Conservation (phyloP, 2,113 vertebrate genomes). For the Indicator maculatus region DNA sequence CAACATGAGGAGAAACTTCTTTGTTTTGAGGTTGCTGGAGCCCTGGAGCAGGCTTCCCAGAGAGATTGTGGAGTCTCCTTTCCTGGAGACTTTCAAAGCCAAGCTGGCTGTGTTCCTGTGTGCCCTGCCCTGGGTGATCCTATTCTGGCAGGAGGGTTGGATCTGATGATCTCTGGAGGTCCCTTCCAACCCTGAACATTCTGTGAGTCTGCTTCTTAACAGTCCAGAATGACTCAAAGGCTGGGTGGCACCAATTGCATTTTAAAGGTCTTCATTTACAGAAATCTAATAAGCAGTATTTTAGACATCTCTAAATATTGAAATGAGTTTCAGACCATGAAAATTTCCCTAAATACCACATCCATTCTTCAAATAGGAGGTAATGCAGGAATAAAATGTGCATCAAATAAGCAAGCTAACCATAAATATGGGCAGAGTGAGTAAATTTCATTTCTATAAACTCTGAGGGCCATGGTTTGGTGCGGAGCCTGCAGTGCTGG, state of each 20-base stretch:
- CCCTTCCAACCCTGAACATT: no score
- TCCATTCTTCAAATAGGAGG: constrained; percentile 49
- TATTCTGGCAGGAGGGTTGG: no score
- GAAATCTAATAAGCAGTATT: constrained; percentile 33
- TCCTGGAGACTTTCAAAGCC: no score
- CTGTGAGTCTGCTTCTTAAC: constrained; percentile 42
- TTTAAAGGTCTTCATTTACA: constrained; percentile 35
- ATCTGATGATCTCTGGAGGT: no score
- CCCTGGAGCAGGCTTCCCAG: no score
- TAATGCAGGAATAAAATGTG: constrained; percentile 70
- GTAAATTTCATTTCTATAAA: constrained; percentile 50
- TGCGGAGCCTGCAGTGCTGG: no score
- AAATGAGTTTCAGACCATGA: constrained; percentile 17
- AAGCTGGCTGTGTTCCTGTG: no score
- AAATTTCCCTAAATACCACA: constrained; percentile 63
- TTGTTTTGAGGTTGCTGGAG: no score
- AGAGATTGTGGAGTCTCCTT: no score
- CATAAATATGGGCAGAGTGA: constrained; percentile 43
- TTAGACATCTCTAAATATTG: constrained; percentile 9
- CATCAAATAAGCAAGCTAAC: constrained; percentile 35
- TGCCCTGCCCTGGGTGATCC: no score
- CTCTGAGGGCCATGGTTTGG: background rate
- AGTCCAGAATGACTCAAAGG: constrained; percentile 39
- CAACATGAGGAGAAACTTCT: no score
- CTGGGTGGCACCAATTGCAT: constrained; percentile 28